phyloP scores from a whole-genome alignment of 2,888 invertebrate species.

The Diplazon laetatorius region DNA sequence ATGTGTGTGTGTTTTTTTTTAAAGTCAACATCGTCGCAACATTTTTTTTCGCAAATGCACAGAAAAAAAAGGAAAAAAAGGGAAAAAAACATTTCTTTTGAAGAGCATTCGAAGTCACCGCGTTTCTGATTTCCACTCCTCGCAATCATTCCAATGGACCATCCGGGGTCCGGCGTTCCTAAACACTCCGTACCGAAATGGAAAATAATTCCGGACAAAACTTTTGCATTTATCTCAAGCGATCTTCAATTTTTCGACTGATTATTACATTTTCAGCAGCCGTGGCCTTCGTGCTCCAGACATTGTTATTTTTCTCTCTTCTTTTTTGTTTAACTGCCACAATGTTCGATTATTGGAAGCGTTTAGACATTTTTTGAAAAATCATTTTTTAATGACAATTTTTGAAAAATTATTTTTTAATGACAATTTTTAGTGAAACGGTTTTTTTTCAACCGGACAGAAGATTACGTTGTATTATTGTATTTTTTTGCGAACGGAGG shows the following conservation, averaged over 20 bases:
- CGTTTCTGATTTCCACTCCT: constrained; percentile 64
- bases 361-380: background rate
- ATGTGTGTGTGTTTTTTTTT: background rate
- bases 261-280: constrained; percentile 7
- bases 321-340: constrained; percentile 8
- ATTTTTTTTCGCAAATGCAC: background rate
- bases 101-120: constrained; percentile 1
- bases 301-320: background rate
- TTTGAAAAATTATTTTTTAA: too few relatives aligned
- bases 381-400: too few relatives aligned
- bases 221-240: constrained; percentile 56
- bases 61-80: too few relatives aligned
- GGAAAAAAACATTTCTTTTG: background rate
- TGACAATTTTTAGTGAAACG: too few relatives aligned
- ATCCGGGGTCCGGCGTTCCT: too few relatives aligned
- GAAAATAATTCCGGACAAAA: constrained; percentile 31
- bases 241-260: constrained; percentile 23
- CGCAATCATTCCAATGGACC: constrained; percentile 60
- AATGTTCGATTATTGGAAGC: background rate
- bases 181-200: too few relatives aligned
- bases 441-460: background rate
- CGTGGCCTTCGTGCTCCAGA: background rate
- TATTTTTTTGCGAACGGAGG: constrained; percentile 55
- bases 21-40: background rate
- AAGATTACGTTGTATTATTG: background rate